These are phyloP conservation scores for Paragorgia papillata DNA, from an alignment of 92 coral and sea anemone genomes.

Conservation along the genomic window DNA sequence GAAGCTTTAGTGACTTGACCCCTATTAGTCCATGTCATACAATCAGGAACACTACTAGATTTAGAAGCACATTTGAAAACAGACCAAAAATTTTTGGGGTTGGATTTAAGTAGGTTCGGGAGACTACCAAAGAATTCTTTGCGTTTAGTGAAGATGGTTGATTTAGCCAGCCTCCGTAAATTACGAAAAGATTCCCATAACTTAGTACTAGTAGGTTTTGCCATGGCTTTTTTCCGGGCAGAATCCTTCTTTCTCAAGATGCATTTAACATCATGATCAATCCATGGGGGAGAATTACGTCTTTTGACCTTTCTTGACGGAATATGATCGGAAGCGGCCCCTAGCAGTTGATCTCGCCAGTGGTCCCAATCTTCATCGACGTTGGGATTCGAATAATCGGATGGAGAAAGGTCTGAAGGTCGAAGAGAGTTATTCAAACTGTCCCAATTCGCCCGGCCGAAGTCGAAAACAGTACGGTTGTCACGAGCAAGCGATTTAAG, in stretches of 20 bases:
- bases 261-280: slow-evolving; percentile 37
- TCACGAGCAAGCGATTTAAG: slow-evolving; percentile 27
- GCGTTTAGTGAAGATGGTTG: slow-evolving; percentile 31
- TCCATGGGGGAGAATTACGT: slow-evolving; percentile 32
- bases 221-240: too few species aligned
- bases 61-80: slow-evolving; percentile 43
- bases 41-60: slow-evolving; percentile 40
- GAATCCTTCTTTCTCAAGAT: slow-evolving; percentile 28
- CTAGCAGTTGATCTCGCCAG: too few species aligned
- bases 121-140: slow-evolving; percentile 33
- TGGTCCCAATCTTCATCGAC: too few species aligned
- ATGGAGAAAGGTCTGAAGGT: slow-evolving; percentile 28
- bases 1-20: too few species aligned
- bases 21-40: slow-evolving; percentile 38
- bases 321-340: slow-evolving; percentile 25
- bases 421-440: slow-evolving; percentile 25
- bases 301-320: slow-evolving; percentile 21
- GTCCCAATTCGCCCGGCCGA: slow-evolving; percentile 41
- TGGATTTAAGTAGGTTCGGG: slow-evolving; percentile 28
- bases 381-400: slow-evolving; percentile 29
- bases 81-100: slow-evolving; percentile 52
- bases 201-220: too few species aligned
- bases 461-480: slow-evolving; percentile 26
- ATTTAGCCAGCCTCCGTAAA: slow-evolving; percentile 32
- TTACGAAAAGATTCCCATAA: slow-evolving; percentile 29